Base-by-base conservation (phyloP, 2,888 invertebrate species). In the Toxonevra muliebris region DNA sequence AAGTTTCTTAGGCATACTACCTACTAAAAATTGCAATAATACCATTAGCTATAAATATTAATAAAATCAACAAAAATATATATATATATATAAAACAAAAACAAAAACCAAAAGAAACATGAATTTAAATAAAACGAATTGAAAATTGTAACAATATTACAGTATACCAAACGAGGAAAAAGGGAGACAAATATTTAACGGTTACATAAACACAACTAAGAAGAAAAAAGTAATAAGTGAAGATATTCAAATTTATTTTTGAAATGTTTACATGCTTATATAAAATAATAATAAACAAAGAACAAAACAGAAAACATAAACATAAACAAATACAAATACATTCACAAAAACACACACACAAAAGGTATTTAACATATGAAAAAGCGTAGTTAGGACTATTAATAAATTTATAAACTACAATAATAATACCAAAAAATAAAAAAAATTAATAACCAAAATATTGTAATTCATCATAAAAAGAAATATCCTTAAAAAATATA, bases 401-500 rank as follows among this genome's bases (percentile, higher is more conserved):
- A 61, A 71, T 66, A 69, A 57, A 71, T 45, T 57, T 40, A 65
- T 53, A 68, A 63, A n/a, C 61, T 55, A 45, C 20, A 54, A 55
- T 43, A 60, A 43, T 40, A 48, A 58, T 65, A 59, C 19, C 40
- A 64, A 43, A 64, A 40, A 17, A 58, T 8, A 58, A 40, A 30
- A 57, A 42, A 50, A 57, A 58, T 65, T 15, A 40, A 45, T 53
- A 54, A 60, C 42, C 59, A 57, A 42, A 43, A 58, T 30, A 61
- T 57, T 57, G 57, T 48, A 57, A 40, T 41, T 58, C 19, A 69
- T 63, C 68, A 48, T 59, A 19, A 69, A 57, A 62, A 68, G 71
- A 73, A 74, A 74, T 76, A 76, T 76, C 79, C 20, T 30, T 12
- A 17, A 73, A 77, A 74, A 73, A 74, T 78, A 76, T 74, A 76